Conservation (phyloP, 2,113 vertebrate genomes). For the Nothobranchius kuhntae region DNA sequence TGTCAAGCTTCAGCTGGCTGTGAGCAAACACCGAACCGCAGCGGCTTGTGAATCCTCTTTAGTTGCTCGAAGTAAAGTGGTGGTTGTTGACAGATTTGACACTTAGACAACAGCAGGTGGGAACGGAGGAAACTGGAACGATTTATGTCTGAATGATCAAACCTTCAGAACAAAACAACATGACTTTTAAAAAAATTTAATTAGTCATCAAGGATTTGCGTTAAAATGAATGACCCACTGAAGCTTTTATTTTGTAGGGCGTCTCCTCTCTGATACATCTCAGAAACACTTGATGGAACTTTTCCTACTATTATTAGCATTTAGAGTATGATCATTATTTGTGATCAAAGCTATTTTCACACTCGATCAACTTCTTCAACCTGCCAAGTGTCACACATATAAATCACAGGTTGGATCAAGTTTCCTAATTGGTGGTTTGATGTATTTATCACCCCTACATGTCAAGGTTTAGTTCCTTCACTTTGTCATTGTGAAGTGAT, state of each 20-base stretch:
- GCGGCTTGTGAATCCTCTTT: conserved; percentile 69
- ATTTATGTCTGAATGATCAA: conserved; percentile 34
- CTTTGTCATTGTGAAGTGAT: conserved; percentile 43
- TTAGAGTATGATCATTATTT: conserved; percentile 20
- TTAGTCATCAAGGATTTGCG: too few species aligned
- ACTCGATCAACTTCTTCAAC: conserved; percentile 22
- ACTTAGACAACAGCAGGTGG: conserved; percentile 60
- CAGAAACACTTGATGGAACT: not conserved
- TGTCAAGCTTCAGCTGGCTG: conserved; percentile 51
- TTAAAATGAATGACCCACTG: too few species aligned
- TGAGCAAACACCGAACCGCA: conserved; percentile 59
- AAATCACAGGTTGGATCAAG: conserved; percentile 20
- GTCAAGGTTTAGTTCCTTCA: conserved; percentile 51
- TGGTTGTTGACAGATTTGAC: conserved; percentile 77
- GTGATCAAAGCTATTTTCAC: conserved; percentile 29
- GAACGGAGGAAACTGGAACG: conserved; percentile 30
- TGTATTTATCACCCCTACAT: conserved; percentile 46
- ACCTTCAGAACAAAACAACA: conserved; percentile 3
- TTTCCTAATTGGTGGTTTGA: conserved; percentile 58
- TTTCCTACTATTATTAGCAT: not conserved
- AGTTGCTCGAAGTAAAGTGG: conserved; percentile 76
- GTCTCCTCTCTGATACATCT: not conserved
- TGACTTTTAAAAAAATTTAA: too few species aligned
- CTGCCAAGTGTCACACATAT: conserved; percentile 30
- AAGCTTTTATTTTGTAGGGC: too few species aligned